phyloP scores from a whole-genome alignment of 2,113 vertebrate species.

The Struthio camelus region DNA sequence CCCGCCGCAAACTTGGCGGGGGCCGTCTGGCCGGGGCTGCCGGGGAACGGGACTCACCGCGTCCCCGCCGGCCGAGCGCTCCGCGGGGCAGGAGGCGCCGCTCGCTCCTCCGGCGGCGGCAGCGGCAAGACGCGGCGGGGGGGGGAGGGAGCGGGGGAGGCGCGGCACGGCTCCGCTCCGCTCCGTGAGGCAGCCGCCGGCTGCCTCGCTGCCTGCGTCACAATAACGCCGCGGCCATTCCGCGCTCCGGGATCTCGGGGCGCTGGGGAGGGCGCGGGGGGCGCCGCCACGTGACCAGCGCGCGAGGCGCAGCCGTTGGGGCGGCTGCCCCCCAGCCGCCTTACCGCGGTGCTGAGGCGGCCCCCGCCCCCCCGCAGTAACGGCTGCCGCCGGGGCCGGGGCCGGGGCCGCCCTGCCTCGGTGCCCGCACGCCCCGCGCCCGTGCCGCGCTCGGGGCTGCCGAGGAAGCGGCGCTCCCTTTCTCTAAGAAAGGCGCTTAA shows the following conservation, averaged over 20 bases:
- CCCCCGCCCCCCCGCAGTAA: too few species aligned
- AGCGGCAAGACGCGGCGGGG: neutral
- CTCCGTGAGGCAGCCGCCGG: neutral
- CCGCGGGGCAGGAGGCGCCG: too few species aligned
- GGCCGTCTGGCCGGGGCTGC: too few species aligned
- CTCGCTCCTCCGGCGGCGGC: neutral
- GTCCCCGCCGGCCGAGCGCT: too few species aligned
- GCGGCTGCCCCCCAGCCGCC: too few species aligned
- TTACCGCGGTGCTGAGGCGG: neutral
- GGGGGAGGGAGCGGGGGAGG: neutral
- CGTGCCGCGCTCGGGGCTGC: too few species aligned
- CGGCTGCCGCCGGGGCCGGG: too few species aligned
- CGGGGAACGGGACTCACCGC: too few species aligned
- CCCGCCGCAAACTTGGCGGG: neutral
- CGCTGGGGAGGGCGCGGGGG: neutral
- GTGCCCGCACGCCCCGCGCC: too few species aligned
- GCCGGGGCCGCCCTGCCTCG: too few species aligned
- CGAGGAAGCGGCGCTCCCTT: too few species aligned
- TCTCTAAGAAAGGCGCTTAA: too few species aligned
- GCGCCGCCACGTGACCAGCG: constrained; percentile 2
- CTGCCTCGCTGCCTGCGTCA: neutral
- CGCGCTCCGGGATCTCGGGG: neutral
- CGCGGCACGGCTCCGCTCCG: neutral
- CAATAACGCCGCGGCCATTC: constrained; percentile 1
- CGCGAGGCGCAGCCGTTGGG: neutral